A percentile compares a stretch with the other conserved stretches of the same genome.
phyloP scores from a whole-genome alignment of 2,113 vertebrate species.

The Rissa tridactyla region DNA sequence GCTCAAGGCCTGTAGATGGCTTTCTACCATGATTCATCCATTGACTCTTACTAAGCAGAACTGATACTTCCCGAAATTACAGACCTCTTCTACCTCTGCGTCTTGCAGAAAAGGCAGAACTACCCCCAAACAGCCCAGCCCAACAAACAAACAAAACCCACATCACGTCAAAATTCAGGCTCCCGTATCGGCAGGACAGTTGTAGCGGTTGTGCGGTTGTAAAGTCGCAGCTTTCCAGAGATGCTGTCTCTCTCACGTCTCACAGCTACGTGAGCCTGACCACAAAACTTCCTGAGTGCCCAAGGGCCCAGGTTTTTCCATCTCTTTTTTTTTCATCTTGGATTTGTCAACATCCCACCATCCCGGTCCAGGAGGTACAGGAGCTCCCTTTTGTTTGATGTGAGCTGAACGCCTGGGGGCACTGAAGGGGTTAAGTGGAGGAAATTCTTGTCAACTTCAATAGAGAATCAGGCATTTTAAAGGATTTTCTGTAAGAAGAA shows the following conservation, averaged over 20 bases:
- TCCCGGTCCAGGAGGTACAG: neutral
- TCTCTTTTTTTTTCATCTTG: neutral
- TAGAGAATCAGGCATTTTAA: conserved; percentile 38
- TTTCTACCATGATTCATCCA: neutral
- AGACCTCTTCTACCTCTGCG: neutral
- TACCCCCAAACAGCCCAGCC: neutral
- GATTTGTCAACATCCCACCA: conserved; percentile 37
- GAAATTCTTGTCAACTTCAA: conserved; percentile 54
- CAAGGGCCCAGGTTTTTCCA: neutral
- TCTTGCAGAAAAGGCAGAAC: neutral
- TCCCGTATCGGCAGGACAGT: rapidly evolving
- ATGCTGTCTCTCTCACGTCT: neutral
- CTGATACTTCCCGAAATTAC: neutral
- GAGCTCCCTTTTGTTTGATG: conserved; percentile 40
- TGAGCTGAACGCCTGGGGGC: neutral
- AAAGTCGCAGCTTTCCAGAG: neutral
- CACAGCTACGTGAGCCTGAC: neutral
- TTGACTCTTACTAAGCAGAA: neutral
- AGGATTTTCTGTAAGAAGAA: conserved; percentile 47
- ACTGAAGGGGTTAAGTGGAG: conserved; percentile 51
- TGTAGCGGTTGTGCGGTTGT: neutral
- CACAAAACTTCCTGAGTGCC: neutral
- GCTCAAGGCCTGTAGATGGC: neutral
- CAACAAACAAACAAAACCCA: neutral
- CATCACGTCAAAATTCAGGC: neutral